phyloP scores from a whole-genome alignment of 1,140 invertebrate genomes.

The Agrypnia vestita region DNA sequence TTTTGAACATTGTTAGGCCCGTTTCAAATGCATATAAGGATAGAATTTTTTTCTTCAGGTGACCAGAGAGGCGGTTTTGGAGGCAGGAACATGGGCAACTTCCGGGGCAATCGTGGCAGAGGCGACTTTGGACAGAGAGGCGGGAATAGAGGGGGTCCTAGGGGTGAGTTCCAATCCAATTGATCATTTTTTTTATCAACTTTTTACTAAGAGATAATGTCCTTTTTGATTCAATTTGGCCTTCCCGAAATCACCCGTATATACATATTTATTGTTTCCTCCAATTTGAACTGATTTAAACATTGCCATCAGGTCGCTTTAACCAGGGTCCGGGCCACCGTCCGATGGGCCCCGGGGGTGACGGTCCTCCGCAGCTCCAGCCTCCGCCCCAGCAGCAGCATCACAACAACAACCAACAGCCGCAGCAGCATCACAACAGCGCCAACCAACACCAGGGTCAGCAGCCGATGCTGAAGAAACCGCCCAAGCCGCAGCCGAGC shows the following conservation, averaged over 20 bases:
- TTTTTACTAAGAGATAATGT: no score
- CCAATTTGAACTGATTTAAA: constrained; percentile 14
- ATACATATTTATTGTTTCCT: no score
- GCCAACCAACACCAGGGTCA: constrained; percentile 12
- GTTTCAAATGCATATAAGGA: not conserved
- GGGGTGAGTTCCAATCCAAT: constrained; percentile 14
- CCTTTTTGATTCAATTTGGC: no score
- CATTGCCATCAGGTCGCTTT: constrained; percentile 4
- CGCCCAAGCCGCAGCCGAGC: constrained; percentile 32
- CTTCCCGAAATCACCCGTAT: no score
- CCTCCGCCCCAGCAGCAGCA: constrained; percentile 9
- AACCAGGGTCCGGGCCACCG: constrained; percentile 11
- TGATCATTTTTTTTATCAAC: no score
- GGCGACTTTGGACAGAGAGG: constrained; percentile 43
- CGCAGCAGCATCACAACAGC: not conserved
- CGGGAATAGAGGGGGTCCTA: constrained; percentile 6
- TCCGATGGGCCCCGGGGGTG: constrained; percentile 22
- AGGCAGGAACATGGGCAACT: constrained; percentile 47
- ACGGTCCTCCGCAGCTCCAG: constrained; percentile 7
- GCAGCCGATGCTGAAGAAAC: constrained; percentile 33
- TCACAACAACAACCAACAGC: not conserved
- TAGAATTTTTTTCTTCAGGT: constrained; percentile 28
- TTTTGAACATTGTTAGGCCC: not conserved
- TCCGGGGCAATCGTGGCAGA: constrained; percentile 45
- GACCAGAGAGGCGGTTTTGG: constrained; percentile 51